Base-by-base conservation (phyloP, 2,113 vertebrate genomes). In the Synodontis membranacea region DNA sequence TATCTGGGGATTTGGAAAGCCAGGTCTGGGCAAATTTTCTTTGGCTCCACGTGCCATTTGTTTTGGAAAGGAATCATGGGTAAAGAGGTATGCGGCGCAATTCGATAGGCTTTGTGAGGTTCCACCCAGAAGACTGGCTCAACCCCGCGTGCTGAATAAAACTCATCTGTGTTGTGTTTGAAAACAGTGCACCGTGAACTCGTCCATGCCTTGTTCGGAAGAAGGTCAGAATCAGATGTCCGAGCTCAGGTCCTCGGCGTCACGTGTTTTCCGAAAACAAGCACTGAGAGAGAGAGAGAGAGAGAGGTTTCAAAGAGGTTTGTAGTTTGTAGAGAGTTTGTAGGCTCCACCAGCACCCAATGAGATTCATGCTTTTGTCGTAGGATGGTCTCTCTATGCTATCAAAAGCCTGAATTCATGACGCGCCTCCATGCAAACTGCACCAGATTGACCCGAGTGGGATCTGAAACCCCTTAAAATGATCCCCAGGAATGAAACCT, bases 61-160 rank as follows among this genome's bases (percentile, higher is more conserved):
- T 91, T 86, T 89, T 91, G 88, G 87, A 89, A 80, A 80, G 48
- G 79, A 88, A 86, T 89, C 52, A 52, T 74, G 78, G 81, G 44
- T 86, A 85, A 84, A 37, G 81, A 86, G 62, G 86, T 75, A 89
- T 90, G 83, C 58, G 21, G 62, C n/a, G 85, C 88, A 88, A 85
- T 75, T 81, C 37, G 82, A 89, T 89, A 89, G 90, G 83, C 62
- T 87, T 84, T 89, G 85, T 87, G 74, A 87, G 83, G 86, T 84
- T 87, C 88, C 72, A 85, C 64, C 79, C 79, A 80, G 82, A 85
- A 80, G 62, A 72, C 62, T 87, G 82, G 78, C 78, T 86, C 62
- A 31, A 83, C 60, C 54, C 17, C 11, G 64, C 75, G 81, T 44
- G 34, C 52, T 90, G 81, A 81, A 86, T 84, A 52, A 80, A 83